phyloP scores from a whole-genome alignment of 2,888 invertebrate genomes.

The Heliconius erato region DNA sequence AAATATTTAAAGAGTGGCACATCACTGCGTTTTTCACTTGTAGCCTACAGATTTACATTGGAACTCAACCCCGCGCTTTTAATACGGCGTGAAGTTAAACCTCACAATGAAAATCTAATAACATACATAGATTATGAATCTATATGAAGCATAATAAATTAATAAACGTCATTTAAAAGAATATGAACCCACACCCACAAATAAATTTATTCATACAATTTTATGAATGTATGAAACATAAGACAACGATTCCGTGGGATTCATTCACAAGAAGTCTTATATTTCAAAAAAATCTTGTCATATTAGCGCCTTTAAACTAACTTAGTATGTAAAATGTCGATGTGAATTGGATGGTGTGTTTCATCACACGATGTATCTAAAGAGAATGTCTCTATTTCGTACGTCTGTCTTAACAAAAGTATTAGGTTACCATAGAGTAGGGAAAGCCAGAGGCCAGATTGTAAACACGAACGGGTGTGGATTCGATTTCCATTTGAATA shows the following conservation, averaged over 20 bases:
- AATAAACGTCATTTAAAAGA: neutral
- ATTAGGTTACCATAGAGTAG: slow-evolving; percentile 58
- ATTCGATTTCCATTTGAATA: no score
- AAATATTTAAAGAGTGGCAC: no score
- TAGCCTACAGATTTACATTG: no score
- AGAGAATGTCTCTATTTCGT: slow-evolving; percentile 65
- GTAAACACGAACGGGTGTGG: no score
- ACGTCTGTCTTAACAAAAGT: slow-evolving; percentile 62
- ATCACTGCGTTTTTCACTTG: no score
- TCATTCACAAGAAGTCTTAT: slow-evolving; percentile 11
- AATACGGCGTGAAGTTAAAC: no score
- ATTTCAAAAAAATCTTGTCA: neutral
- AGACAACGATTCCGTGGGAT: neutral
- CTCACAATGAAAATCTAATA: no score
- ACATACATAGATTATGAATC: no score
- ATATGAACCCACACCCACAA: neutral
- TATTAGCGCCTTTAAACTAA: slow-evolving; percentile 13
- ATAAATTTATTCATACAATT: neutral
- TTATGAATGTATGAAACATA: slow-evolving; percentile 15
- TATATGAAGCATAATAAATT: neutral
- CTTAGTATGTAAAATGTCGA: slow-evolving; percentile 42
- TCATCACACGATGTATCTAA: slow-evolving; percentile 56
- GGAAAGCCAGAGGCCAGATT: neutral
- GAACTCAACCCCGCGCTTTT: no score
- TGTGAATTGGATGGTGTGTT: slow-evolving; percentile 44